phyloP scores from a whole-genome alignment of 2,113 vertebrate genomes.

The Illadopsis cleaveri region DNA sequence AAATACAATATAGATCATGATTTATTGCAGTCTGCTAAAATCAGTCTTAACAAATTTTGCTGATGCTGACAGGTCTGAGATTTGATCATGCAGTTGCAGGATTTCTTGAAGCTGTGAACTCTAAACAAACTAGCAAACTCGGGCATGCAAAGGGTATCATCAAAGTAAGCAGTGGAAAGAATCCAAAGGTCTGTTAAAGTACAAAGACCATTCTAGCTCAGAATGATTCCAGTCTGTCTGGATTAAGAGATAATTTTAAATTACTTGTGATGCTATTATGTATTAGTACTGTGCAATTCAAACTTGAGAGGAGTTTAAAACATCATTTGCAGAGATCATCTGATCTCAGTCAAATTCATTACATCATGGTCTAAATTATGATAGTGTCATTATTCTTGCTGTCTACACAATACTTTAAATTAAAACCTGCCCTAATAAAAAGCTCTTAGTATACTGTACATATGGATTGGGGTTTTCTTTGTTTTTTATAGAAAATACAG shows the following conservation, averaged over 20 bases:
- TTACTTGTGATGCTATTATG: neutral
- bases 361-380: neutral
- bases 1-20: neutral
- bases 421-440: slow-evolving; percentile 1
- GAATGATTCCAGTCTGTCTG: neutral
- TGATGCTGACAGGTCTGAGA: neutral
- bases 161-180: neutral
- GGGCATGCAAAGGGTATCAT: neutral
- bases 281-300: neutral
- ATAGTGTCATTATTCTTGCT: neutral
- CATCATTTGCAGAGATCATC: neutral
- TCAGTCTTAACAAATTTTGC: neutral
- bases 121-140: neutral
- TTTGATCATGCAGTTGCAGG: neutral
- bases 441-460: neutral
- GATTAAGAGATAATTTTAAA: neutral
- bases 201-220: neutral
- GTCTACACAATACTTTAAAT: neutral
- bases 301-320: neutral
- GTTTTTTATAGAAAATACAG: neutral
- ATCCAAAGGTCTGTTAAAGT: neutral
- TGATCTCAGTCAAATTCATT: neutral
- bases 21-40: neutral
- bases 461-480: neutral
- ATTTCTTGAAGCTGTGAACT: neutral